Percentiles rank a stretch among this genome's conserved stretches.
Evolutionary conservation across 2,888 invertebrate species (phyloP).

Genomic region (Hypsopygia costalis): DNA sequence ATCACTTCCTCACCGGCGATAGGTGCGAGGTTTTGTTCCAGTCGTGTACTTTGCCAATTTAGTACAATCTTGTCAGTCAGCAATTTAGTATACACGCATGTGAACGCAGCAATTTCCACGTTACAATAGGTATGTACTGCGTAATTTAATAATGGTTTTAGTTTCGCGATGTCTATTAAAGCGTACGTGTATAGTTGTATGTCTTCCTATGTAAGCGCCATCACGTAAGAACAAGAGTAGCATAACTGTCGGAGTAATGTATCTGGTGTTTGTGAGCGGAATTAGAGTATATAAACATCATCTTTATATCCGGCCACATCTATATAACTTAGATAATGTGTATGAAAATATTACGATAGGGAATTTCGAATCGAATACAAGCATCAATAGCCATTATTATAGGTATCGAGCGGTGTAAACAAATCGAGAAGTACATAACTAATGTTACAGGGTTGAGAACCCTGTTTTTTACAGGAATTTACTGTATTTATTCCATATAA

Average conservation of each 20-base stretch:
- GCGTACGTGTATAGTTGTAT: conserved; percentile 66
- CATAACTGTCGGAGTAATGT: conserved; percentile 45
- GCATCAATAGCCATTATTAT: conserved; percentile 47
- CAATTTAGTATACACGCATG: conserved; percentile 3
- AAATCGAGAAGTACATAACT: conserved; percentile 46
- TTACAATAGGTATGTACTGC: conserved; percentile 23
- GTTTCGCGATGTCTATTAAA: conserved; percentile 46
- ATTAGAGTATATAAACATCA: conserved; percentile 56
- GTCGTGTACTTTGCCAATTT: neutral
- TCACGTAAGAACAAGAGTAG: conserved; percentile 51
- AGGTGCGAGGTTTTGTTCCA: neutral
- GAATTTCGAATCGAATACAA: conserved; percentile 49
- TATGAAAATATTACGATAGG: conserved; percentile 51
- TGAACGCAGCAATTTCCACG: conserved; percentile 19
- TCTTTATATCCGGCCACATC: conserved; percentile 65
- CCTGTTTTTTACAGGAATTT: conserved; percentile 58
- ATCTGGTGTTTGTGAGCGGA: conserved; percentile 44
- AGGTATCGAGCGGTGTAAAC: conserved; percentile 44
- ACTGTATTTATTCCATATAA: conserved; percentile 43
- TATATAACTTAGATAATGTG: conserved; percentile 52
- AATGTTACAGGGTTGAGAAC: conserved; percentile 56
- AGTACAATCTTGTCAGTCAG: conserved; percentile 4
- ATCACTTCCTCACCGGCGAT: conserved; percentile 13
- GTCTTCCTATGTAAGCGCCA: conserved; percentile 77
- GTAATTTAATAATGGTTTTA: conserved; percentile 30